Percentiles rank a stretch among this genome's conserved stretches.
phyloP scores from a whole-genome alignment of 2,888 invertebrate species.

The Cantharis nigra region DNA sequence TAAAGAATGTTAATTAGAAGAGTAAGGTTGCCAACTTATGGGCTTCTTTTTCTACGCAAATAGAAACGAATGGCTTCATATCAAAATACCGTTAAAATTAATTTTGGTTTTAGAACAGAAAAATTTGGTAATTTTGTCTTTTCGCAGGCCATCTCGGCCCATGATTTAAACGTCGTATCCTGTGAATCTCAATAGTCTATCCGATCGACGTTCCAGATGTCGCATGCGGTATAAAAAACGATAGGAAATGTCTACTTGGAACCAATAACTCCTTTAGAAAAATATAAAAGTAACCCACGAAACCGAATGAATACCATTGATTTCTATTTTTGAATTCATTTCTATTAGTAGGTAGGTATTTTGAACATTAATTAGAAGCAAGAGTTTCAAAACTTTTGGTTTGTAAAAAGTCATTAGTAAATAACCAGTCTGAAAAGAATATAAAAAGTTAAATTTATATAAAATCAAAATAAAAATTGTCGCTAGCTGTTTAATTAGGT shows the following conservation, averaged over 20 bases:
- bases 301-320: not conserved
- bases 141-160: conserved; percentile 31
- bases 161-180: conserved; percentile 34
- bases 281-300: not conserved
- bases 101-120: conserved; percentile 5
- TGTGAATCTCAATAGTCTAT: conserved; percentile 21
- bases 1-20: not conserved
- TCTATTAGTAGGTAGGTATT: not conserved
- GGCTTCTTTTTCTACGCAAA: not conserved
- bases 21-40: not conserved
- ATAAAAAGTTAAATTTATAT: conserved; percentile 1
- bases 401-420: not conserved
- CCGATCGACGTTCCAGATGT: conserved; percentile 29
- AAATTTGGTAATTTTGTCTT: conserved; percentile 15
- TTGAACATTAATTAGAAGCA: not conserved
- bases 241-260: conserved; percentile 21
- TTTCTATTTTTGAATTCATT: conserved; percentile 7
- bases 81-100: conserved; percentile 9
- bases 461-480: conserved; percentile 28
- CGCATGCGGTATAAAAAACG: conserved; percentile 20
- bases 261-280: not conserved
- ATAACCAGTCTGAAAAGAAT: not conserved
- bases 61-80: not conserved
- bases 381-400: not conserved
- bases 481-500: conserved; percentile 44